Base-by-base conservation (phyloP, 2,797 vertebrate species). In the Lacerta viridis region DNA sequence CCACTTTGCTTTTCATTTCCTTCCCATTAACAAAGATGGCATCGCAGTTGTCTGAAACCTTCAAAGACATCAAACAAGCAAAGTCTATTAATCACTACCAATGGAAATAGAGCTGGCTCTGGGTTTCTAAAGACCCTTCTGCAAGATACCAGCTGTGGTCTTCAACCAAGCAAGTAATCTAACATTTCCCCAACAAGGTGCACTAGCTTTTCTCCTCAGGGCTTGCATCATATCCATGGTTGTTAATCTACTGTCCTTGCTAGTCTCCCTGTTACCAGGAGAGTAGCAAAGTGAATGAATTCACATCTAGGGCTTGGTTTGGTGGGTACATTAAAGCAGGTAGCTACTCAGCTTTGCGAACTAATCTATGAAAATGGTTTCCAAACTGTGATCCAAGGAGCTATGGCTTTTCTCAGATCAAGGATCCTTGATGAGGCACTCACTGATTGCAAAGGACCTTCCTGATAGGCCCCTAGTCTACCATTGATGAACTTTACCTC, bases 21-120 rank as follows among this genome's bases (percentile, higher is more conserved):
- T 98, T 99, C 68, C 99, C 99, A 0, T 99, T 99, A 90, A 99
- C 98, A 76, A 99, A 97, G 84, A 99, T 97, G 90, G 98, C 97
- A 87, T 98, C 97, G 18, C 99, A 99, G 86, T 93, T 97, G 15
- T 97, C 95, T 29, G 98, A 98, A 78, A 99, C 98, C 98, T 99
- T 89, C 3, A 1, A 0, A 0, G 83, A 68, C 88, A 83, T 10
- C 23, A 55, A 55, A 15, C 33, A 81, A 23, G 75, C 20, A 84
- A n/a, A 36, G 10, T 43, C 0, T 10, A 15, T 90, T 86, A 82
- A 66, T 72, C 83, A 78, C 92, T 87, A 89, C 64, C 64, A 85
- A 89, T 81, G 69, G 1, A 7, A 82, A 85, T 66, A 55, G 92
- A 90, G 77, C 84, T 95, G 50, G 17, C 29, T 20, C 29, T 3